A percentile compares a stretch with the other conserved stretches of the same genome.
Evolutionary conservation across 1,140 invertebrate genomes (phyloP).

Genomic region (Cotesia glomerata): DNA sequence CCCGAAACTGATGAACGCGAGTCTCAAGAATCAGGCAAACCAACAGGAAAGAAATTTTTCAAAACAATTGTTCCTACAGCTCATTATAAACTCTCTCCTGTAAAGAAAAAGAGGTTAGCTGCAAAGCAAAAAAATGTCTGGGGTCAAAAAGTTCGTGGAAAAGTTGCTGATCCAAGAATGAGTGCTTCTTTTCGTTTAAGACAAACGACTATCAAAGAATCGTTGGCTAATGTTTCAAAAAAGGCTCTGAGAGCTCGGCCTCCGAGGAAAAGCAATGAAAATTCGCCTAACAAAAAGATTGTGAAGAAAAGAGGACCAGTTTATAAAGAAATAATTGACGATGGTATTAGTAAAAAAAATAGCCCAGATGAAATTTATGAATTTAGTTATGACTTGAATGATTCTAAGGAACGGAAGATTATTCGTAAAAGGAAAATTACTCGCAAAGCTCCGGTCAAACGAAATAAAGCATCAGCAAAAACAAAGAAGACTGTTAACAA

Average conservation of each 20-base stretch:
- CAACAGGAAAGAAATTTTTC: conserved; percentile 27
- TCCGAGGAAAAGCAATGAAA: conserved; percentile 30
- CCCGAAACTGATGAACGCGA: too few species aligned
- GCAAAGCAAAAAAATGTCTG: background rate
- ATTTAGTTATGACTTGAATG: conserved; percentile 31
- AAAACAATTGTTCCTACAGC: background rate
- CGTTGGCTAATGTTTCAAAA: conserved; percentile 30
- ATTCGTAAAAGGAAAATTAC: conserved; percentile 22
- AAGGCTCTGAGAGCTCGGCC: conserved; percentile 21
- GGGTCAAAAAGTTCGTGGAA: background rate
- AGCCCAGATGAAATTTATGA: conserved; percentile 36
- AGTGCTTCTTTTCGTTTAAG: conserved; percentile 15
- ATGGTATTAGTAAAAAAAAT: conserved; percentile 11
- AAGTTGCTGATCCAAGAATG: background rate
- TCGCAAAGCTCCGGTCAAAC: conserved; percentile 10
- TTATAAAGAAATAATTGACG: conserved; percentile 29
- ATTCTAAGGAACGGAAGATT: conserved; percentile 21
- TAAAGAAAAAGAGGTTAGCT: background rate
- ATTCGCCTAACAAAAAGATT: background rate
- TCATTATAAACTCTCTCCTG: background rate
- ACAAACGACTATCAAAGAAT: conserved; percentile 20
- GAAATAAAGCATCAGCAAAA: background rate
- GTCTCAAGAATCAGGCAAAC: background rate
- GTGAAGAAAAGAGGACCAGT: conserved; percentile 28
- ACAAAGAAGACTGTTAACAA: background rate